phyloP scores from a whole-genome alignment of 1,140 invertebrate species.

The Pinna nobilis region DNA sequence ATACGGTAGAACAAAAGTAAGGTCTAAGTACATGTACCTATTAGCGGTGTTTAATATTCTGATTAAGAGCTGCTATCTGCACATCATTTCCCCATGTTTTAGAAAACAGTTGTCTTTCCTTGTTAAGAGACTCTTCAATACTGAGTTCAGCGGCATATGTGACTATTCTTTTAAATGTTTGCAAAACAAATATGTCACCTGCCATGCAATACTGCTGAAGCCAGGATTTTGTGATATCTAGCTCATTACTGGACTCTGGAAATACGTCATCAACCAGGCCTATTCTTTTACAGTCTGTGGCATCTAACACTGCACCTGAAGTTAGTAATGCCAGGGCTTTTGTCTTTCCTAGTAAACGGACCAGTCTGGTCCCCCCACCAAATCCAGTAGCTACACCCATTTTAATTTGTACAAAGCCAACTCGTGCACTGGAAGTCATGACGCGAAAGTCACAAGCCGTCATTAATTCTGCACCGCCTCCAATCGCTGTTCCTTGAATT shows the following conservation, averaged over 20 bases:
- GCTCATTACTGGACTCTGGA: constrained; percentile 54
- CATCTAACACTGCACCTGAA: constrained; percentile 70
- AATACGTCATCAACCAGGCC: constrained; percentile 70
- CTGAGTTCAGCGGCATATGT: background rate
- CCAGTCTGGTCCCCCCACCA: constrained; percentile 77
- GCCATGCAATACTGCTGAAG: constrained; percentile 60
- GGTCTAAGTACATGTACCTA: no score
- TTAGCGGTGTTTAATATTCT: constrained; percentile 8
- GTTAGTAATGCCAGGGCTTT: constrained; percentile 76
- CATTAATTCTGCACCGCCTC: constrained; percentile 80
- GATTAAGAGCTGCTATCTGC: background rate
- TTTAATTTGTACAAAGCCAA: constrained; percentile 79
- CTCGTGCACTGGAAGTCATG: constrained; percentile 72
- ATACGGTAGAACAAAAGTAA: no score
- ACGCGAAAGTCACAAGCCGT: constrained; percentile 79
- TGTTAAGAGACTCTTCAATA: background rate
- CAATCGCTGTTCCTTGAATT: constrained; percentile 78
- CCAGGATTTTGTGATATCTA: constrained; percentile 72
- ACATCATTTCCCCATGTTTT: background rate
- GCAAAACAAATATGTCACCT: constrained; percentile 20
- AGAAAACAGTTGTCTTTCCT: background rate
- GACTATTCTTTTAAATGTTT: background rate
- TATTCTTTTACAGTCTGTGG: constrained; percentile 70
- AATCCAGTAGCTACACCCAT: constrained; percentile 80
- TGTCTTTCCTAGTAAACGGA: constrained; percentile 73